phyloP scores from a whole-genome alignment of 1,140 invertebrate genomes.

The Drosophila aff. region DNA sequence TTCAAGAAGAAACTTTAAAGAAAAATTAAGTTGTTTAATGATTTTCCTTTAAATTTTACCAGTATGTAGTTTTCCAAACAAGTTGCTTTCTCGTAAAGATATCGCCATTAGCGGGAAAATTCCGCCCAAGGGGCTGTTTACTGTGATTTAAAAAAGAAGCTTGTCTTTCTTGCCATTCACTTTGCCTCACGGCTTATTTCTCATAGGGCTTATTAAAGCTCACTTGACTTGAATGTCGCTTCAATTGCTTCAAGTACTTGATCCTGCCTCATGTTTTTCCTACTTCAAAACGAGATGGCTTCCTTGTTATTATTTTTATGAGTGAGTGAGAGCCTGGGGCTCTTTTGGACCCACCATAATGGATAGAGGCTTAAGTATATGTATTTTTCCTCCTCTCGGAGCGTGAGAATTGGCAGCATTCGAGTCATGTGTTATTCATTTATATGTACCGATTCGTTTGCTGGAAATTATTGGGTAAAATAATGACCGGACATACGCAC shows the following conservation, averaged over 20 bases:
- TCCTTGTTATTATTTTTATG: conserved; percentile 45
- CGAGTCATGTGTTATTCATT: conserved; percentile 48
- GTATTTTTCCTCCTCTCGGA: conserved; percentile 9
- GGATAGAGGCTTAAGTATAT: conserved; percentile 40
- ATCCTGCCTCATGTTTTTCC: conserved; percentile 32
- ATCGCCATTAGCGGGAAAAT: background rate
- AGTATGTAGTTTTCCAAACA: conserved; percentile 8
- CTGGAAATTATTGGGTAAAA: conserved; percentile 34
- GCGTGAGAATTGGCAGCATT: conserved; percentile 47
- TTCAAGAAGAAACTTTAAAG: background rate
- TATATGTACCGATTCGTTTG: conserved; percentile 13
- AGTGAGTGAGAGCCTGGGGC: conserved; percentile 10
- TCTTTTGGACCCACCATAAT: conserved; percentile 29
- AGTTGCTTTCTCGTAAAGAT: background rate
- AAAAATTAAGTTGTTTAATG: background rate
- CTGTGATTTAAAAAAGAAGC: conserved; percentile 27
- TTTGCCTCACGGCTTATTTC: conserved; percentile 16
- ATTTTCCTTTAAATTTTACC: no score
- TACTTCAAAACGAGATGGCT: conserved; percentile 38
- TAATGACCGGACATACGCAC: conserved; percentile 3
- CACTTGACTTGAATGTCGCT: conserved; percentile 52
- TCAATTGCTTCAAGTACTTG: conserved; percentile 45
- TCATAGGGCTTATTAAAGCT: conserved; percentile 62
- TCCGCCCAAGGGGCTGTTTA: conserved; percentile 22
- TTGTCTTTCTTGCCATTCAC: conserved; percentile 25